Evolutionary conservation across 2,113 vertebrate genomes (phyloP).

Genomic region (Chroicocephalus ridibundus): DNA sequence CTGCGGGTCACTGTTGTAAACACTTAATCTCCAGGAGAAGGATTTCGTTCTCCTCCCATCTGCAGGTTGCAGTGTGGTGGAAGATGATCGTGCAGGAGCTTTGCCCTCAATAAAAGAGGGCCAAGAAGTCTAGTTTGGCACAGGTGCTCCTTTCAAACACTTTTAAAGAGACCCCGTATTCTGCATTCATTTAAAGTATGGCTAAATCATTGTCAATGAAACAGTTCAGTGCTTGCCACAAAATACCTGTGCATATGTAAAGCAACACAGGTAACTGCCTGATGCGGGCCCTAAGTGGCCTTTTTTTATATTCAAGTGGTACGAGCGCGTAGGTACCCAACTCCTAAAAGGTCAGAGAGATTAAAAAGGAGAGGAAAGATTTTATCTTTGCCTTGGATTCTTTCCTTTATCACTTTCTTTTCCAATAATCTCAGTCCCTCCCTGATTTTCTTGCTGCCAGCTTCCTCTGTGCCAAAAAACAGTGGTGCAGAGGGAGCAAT

Average conservation of each 20-base stretch:
- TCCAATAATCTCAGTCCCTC: not conserved
- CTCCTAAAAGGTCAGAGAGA: not conserved
- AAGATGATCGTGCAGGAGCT: not conserved
- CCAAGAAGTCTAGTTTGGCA: not conserved
- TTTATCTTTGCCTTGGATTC: not conserved
- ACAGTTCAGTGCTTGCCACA: not conserved
- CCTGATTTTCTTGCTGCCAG: not conserved
- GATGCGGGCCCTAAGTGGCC: not conserved
- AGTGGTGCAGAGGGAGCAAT: not conserved
- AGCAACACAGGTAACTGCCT: not conserved
- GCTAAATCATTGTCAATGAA: not conserved
- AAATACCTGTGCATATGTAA: not conserved
- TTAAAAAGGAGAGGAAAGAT: not conserved
- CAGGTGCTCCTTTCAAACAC: not conserved
- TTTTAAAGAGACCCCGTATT: not conserved
- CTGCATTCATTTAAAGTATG: not conserved
- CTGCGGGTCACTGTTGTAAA: not conserved
- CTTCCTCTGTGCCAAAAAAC: not conserved
- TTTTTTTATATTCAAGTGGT: not conserved
- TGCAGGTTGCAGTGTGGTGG: not conserved
- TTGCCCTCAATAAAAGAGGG: not conserved
- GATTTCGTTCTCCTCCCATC: not conserved
- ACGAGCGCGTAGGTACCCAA: not conserved
- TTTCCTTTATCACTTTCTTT: not conserved
- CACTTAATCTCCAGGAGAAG: not conserved